Evolutionary conservation across 1,140 invertebrate species (phyloP).

Genomic region (Oedothorax gibbosus): DNA sequence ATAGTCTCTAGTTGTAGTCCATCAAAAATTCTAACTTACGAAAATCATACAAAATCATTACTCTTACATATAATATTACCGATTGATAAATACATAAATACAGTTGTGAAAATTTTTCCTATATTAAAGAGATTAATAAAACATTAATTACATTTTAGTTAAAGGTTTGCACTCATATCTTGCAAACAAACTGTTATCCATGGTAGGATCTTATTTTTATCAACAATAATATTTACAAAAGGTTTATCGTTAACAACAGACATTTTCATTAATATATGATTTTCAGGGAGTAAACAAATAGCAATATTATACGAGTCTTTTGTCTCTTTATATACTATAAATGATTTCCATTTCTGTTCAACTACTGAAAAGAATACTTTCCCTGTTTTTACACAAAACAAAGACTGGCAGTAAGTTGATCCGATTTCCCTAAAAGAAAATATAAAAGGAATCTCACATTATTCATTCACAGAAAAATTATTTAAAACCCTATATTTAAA

Average conservation of each 20-base stretch:
- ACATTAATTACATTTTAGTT: no score
- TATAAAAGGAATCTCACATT: neutral
- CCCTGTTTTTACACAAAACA: neutral
- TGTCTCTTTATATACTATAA: slow-evolving; percentile 28
- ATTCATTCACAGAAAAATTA: neutral
- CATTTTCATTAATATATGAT: slow-evolving; percentile 44
- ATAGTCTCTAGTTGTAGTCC: no score
- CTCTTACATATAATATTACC: no score
- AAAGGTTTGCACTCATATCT: neutral
- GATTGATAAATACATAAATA: no score
- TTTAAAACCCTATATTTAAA: neutral
- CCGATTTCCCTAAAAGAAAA: slow-evolving; percentile 12
- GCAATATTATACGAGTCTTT: slow-evolving; percentile 5
- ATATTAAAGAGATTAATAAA: no score
- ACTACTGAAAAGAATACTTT: neutral
- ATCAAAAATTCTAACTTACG: no score
- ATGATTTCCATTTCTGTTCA: slow-evolving; percentile 28
- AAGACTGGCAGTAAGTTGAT: slow-evolving; percentile 19
- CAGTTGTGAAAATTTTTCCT: no score
- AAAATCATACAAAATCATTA: no score
- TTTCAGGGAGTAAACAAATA: slow-evolving; percentile 22
- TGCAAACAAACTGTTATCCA: slow-evolving; percentile 38
- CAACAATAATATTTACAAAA: slow-evolving; percentile 39
- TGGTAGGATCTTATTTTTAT: slow-evolving; percentile 19
- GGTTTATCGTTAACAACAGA: slow-evolving; percentile 29